Evolutionary conservation across 2,888 invertebrate genomes (phyloP), one percentile per base, ranked within the genome.

Genomic region (Drosophila mettleri): DNA sequence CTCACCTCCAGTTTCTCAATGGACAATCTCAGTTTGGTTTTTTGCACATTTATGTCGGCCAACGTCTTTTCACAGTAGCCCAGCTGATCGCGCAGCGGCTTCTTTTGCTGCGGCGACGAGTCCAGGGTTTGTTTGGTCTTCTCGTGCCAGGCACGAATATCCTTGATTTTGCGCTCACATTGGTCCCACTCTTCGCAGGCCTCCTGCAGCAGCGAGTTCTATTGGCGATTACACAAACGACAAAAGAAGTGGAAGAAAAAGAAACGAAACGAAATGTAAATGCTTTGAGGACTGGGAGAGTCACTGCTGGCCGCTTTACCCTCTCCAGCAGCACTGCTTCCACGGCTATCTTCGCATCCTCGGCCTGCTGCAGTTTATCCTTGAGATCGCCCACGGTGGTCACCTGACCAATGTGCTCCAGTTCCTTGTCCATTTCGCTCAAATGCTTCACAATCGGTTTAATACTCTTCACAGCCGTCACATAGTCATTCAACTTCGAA

Each of bases 101-200:
- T 96, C 93, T 97, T 97, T 89, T 96, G 96, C 84, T 95, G 96
- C 81, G 96, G 96, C 16, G 96, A 95, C 34, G 96, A 95, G 62
- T 97, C 97, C 48, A 98, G 91, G 52, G 94, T 94, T 77, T 95
- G 94, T 76, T 94, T 94, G 9, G 97, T 95, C 89, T 97, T 97
- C 69, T 98, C 98, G 81, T 98, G 95, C 98, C 98, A 98, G 76
- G 94, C 94, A 68, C 95, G 95, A 46, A 97, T 96, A 83, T 98
- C 98, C 92, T 97, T 96, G 92, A 98, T 94, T 92, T 98, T 98
- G 92, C 95, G 96, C 92, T 98, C 98, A 93, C 98, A 98, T 92
- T 98, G 97, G 91, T 98, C 98, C 97, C 98, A 98, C 93, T 98
- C 98, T 91, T 98, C 98, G 49, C 96, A 96, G 55, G 97, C 95